Base-by-base conservation (phyloP, 2,113 vertebrate species). In the Oryzias curvinotus region DNA sequence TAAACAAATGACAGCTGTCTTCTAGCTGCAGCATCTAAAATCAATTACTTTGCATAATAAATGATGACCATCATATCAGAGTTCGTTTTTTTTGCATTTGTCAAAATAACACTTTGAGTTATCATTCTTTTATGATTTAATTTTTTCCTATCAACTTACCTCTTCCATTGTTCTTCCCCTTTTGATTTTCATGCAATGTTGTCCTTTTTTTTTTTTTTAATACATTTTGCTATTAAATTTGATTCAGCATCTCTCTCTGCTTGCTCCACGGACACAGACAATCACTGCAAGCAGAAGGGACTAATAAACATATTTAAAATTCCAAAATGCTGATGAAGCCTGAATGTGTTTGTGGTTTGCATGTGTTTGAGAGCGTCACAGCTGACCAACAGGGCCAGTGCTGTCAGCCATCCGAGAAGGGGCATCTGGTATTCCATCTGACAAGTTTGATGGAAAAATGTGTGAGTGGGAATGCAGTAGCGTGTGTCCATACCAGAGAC, bases 341-440 rank as follows among this genome's bases (percentile, higher is more conserved):
- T 47, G 21, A 30, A 23, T 51, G 50, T 68, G 26, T 64, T 52
- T 65, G 56, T 19, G 48, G 25, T 36, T 60, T 5, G 44, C 19
- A 14, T 57, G 65, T 70, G 17, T 47, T 28, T 30, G 54, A 56
- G 49, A 61, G 52, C 75, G 75, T 79, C 62, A 75, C 77, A 77
- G 55, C 61, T 81, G 75, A 83, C 72, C 77, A 75, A 73, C 61
- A 73, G 73, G 57, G 60, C 65, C 44, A 58, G 23, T 46, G 62
- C 62, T 78, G 76, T 78, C 80, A 81, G 65, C 57, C 6, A 46
- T 70, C 71, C 68, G 51, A 53, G 12, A 68, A 60, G 64, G 78
- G 74, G 74, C 77, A 81, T 84, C 79, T 87, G 85, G 56, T 81
- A 51, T 67, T 71, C 83, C 81, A 83, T 83, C 75, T 87, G 86